Conservation (phyloP, 2,888 invertebrate species). For the Ophion slaviceki region DNA sequence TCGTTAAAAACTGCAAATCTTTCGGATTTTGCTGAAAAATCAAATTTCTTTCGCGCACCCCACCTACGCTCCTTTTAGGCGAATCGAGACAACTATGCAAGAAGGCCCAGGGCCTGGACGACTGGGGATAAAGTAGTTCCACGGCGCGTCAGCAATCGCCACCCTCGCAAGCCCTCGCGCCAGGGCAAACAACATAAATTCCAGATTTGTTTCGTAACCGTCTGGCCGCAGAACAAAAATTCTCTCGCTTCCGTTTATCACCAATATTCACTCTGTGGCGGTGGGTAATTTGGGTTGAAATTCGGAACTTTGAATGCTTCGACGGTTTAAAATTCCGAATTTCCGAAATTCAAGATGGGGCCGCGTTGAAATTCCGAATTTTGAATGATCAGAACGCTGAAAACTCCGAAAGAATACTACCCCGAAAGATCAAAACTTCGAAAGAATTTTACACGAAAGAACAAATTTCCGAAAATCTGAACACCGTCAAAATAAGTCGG, state of each 20-base stretch:
- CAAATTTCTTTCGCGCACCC: not conserved
- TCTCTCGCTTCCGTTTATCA: conserved; percentile 42
- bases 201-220: conserved; percentile 73
- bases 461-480: no score
- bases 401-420: no score
- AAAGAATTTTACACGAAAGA: no score
- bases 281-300: conserved; percentile 2
- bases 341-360: no score
- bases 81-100: not conserved
- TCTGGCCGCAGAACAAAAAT: conserved; percentile 69
- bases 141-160: not conserved
- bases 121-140: conserved; percentile 30
- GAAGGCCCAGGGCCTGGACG: conserved; percentile 17
- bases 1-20: not conserved
- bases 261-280: conserved; percentile 17
- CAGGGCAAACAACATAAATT: conserved; percentile 76
- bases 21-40: conserved; percentile 1
- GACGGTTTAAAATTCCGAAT: no score
- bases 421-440: no score
- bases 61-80: not conserved
- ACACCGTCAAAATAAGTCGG: no score
- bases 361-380: no score
- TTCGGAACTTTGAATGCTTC: no score
- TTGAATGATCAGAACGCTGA: no score
- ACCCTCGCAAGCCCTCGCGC: conserved; percentile 32